Base-by-base conservation (phyloP, 2,113 vertebrate species). In the Etheostoma spectabile region DNA sequence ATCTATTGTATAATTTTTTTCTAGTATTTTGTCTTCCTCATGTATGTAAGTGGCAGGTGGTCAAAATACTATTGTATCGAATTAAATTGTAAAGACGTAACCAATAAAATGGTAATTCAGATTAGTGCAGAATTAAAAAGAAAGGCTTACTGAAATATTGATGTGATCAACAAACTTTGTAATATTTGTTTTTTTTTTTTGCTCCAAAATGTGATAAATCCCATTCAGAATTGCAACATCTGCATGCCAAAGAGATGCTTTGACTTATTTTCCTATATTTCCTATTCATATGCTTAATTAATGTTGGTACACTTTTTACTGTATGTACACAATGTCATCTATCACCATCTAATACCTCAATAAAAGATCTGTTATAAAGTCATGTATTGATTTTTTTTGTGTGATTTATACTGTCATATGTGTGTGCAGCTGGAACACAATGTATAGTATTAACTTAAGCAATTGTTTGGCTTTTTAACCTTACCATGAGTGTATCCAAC, bases 351-450 rank as follows among this genome's bases (percentile, higher is more conserved):
- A 27, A 63, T 22, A 11, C 55, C 21, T 68, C 12, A 80, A 74
- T 85, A 80, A 27, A 87, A 81, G 6, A 65, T 13, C 19, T 48
- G 15, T 35, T 21, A 1, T 27, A 16, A 27, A 21, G 11, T 24
- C 15, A 12, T 22, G 0, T 38, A 6, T 38, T 57, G 21, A 27
- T 21, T 15, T 68, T 16, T 42, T 6, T 35, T 6, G 38, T 42
- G 22, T 45, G 8, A 79, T 53, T 65, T 42, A 30, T 59, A n/a
- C 6, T 11, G 35, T 24, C 22, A 3, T 35, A 6, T 27, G 49
- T 66, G 45, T 70, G 57, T 59, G 24, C 71, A 74, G 45, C 22
- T 45, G 16, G 8, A 42, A 19, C 5, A 2, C 1, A 38, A 7
- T 6, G 0, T n/a, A 14, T 3, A 30, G 7, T 45, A 46, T 73